These are phyloP conservation scores for Tethea ocularis DNA, from an alignment of 2,888 invertebrate genomes.

Conservation along the genomic window DNA sequence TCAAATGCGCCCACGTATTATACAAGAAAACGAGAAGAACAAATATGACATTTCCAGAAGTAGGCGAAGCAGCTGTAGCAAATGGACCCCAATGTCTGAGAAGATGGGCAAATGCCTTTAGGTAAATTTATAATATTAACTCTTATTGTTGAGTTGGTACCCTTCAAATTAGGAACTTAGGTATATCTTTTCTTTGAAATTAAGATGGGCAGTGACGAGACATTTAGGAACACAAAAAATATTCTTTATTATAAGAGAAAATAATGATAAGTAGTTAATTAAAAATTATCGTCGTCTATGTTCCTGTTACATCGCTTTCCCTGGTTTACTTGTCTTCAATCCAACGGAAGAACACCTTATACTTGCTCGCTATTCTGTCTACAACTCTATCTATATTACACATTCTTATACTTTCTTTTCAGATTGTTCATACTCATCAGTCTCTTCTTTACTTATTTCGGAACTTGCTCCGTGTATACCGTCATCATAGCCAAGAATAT, in stretches of 20 bases:
- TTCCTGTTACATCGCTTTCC: neutral
- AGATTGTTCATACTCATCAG: conserved; percentile 89
- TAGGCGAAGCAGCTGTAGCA: conserved; percentile 91
- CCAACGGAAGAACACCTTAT: no score
- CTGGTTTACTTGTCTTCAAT: neutral
- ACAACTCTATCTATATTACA: neutral
- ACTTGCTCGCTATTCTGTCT: neutral
- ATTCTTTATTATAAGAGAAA: no score
- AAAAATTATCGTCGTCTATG: no score
- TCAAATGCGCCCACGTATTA: conserved; percentile 92
- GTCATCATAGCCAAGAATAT: conserved; percentile 96
- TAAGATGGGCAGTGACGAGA: no score
- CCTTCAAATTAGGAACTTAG: no score
- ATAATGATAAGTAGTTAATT: no score
- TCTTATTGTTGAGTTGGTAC: no score
- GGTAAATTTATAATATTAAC: conserved; percentile 69
- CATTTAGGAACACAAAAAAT: no score
- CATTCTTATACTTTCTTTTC: neutral
- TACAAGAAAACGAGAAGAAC: conserved; percentile 88
- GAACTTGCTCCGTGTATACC: conserved; percentile 98
- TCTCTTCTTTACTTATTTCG: conserved; percentile 96
- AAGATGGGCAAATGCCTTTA: conserved; percentile 85
- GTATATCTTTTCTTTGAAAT: no score
- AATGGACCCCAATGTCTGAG: conserved; percentile 89
- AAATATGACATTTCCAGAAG: conserved; percentile 93